Conservation (phyloP, 2,113 vertebrate species). For the Furnarius figulus region DNA sequence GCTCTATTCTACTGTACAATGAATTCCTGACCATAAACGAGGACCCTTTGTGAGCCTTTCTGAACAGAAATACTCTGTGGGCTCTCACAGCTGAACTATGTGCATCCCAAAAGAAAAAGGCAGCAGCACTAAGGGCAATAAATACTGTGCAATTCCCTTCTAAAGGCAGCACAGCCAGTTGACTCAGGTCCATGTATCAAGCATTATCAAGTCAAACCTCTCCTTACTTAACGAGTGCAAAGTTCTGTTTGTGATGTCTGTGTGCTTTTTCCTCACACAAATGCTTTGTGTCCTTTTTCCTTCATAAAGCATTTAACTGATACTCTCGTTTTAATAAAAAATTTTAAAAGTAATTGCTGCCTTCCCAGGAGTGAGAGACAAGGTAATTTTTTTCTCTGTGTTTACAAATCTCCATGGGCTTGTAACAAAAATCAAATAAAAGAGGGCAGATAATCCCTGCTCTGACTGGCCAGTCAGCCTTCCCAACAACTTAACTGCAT, state of each 20-base stretch:
- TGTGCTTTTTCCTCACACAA: background rate
- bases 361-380: background rate
- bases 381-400: background rate
- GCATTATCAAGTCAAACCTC: background rate
- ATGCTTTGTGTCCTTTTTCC: background rate
- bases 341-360: background rate
- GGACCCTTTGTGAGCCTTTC: background rate
- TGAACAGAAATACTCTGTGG: background rate
- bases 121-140: background rate
- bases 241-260: background rate
- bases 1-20: accelerated
- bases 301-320: background rate
- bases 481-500: background rate
- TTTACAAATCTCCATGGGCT: background rate
- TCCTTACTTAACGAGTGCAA: background rate
- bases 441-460: background rate
- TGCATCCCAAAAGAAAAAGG: background rate
- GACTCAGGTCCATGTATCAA: background rate
- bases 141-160: background rate
- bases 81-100: background rate
- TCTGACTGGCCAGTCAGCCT: background rate
- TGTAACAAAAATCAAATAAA: background rate
- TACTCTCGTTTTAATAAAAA: background rate
- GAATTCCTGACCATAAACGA: background rate
- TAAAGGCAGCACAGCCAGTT: background rate